Percentiles rank a stretch among this genome's conserved stretches.
These are phyloP conservation scores for Paramuricea clavata DNA, from an alignment of 92 coral and sea anemone genomes.

Conservation along the genomic window DNA sequence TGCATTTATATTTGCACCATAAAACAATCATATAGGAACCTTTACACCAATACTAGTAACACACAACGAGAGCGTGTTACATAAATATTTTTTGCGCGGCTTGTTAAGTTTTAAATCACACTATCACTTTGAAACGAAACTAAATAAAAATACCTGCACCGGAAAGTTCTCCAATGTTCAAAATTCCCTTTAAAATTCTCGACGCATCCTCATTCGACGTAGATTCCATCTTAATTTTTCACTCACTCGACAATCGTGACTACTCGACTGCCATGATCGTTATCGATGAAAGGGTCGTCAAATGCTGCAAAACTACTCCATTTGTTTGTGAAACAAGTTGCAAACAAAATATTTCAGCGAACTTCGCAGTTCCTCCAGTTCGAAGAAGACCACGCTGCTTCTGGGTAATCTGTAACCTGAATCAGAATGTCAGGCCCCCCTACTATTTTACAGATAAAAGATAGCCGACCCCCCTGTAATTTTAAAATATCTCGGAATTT, in stretches of 20 bases:
- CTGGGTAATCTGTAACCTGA: no score
- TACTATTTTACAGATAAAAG: no score
- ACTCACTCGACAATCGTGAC: background rate
- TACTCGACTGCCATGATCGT: background rate
- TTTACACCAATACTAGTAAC: no score
- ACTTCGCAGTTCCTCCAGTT: no score
- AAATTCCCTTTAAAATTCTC: conserved; percentile 77
- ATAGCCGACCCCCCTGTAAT: no score
- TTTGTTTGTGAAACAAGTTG: background rate
- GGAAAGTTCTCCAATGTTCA: conserved; percentile 72
- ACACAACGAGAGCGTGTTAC: no score
- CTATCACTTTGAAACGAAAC: background rate
- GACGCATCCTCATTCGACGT: conserved; percentile 73
- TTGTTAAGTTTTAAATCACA: background rate
- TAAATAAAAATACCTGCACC: background rate
- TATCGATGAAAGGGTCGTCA: background rate
- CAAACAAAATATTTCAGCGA: background rate
- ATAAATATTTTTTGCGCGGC: background rate
- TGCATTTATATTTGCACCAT: no score
- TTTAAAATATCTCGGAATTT: no score
- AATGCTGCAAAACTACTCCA: conserved; percentile 12
- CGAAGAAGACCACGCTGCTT: no score
- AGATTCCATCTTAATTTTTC: conserved; percentile 4
- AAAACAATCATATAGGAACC: no score
- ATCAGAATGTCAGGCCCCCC: no score